phyloP scores from a whole-genome alignment of 2,888 invertebrate species.

The Amphipoea oculea region DNA sequence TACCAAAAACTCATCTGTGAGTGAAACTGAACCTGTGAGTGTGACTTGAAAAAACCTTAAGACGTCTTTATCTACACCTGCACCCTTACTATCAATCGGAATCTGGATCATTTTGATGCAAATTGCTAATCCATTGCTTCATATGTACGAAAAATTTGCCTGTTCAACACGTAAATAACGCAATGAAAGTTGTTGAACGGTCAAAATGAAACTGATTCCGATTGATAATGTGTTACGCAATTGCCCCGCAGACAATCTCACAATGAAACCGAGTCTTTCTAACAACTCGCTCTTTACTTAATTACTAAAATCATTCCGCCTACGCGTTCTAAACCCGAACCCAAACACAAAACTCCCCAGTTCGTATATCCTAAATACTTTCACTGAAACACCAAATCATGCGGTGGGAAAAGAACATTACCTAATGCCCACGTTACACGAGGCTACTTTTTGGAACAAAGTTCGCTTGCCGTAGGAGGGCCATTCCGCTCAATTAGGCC shows the following conservation, averaged over 20 bases:
- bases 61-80: background rate
- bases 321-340: conserved; percentile 6
- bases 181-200: too few species aligned
- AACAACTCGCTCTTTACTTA: background rate
- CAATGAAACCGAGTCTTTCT: background rate
- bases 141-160: too few species aligned
- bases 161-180: too few species aligned
- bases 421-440: background rate
- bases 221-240: too few species aligned
- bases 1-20: background rate
- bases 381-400: conserved; percentile 40
- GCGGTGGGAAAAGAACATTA: conserved; percentile 30
- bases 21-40: too few species aligned
- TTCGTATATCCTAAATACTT: conserved; percentile 31
- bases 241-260: background rate
- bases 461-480: background rate
- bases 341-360: background rate
- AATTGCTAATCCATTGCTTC: too few species aligned
- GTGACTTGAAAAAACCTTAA: background rate
- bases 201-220: too few species aligned
- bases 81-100: too few species aligned
- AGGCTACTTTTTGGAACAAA: background rate
- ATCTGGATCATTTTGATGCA: too few species aligned
- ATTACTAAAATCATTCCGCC: conserved; percentile 23
- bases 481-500: too few species aligned